A percentile compares a stretch with the other conserved stretches of the same genome.
Evolutionary conservation across 2,888 invertebrate species (phyloP).

Genomic region (Pseudococcus jackbeardsleyi): DNA sequence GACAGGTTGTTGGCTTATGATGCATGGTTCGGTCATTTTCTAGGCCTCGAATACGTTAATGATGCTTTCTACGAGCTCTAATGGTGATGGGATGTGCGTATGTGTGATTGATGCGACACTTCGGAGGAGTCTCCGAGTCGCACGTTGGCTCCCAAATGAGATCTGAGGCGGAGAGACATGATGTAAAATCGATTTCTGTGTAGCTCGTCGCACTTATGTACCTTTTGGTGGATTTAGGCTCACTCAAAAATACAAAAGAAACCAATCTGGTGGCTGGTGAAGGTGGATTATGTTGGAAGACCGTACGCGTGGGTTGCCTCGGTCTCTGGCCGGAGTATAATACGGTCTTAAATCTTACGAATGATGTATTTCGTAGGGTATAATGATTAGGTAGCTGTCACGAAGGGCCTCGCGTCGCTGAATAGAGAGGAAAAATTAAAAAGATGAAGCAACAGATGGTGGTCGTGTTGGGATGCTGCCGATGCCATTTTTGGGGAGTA

Average conservation of each 20-base stretch:
- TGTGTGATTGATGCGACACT: constrained; percentile 5
- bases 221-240: neutral
- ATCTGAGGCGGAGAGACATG: neutral
- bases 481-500: constrained; percentile 45
- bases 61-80: neutral
- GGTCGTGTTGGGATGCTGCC: constrained; percentile 58
- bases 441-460: constrained; percentile 58
- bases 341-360: neutral
- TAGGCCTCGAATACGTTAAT: neutral
- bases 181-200: neutral
- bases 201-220: neutral
- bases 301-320: neutral
- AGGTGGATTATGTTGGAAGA: neutral
- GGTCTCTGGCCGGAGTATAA: neutral
- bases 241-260: neutral
- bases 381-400: constrained; percentile 46
- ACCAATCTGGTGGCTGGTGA: neutral
- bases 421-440: neutral
- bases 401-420: neutral
- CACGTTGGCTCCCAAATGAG: neutral
- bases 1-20: constrained; percentile 16
- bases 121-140: neutral
- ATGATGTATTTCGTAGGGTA: neutral
- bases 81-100: neutral
- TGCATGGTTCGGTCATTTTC: neutral